Base-by-base conservation (phyloP, 2,113 vertebrate species). In the Notothenia coriiceps region DNA sequence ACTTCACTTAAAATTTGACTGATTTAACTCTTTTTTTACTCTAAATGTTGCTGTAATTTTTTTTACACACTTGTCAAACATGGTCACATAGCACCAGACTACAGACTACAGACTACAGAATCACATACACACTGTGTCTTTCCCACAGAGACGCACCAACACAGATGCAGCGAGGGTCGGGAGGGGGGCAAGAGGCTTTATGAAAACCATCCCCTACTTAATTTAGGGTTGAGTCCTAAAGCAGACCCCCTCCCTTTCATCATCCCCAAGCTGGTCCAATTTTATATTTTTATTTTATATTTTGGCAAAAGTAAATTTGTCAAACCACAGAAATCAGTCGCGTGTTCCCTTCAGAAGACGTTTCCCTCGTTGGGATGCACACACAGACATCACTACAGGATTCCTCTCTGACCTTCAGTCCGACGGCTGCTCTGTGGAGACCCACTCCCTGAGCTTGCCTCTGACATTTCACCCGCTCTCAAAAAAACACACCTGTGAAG, bases 51-150 rank as follows among this genome's bases (percentile, higher is more conserved):
- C 82, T 69, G 70, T 89, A 83, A 66, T 87, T 93, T 86, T 92
- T 92, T 57, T 86, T 91, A 93, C 93, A 95, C 94, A 94, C 92
- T 95, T 94, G 90, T 95, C 94, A 94, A 92, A 95, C 94, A 95
- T 93, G 91, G 90, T 95, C 95, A 95, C 95, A 91, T 91, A 97
- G 97, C 97, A 98, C 97, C 97, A 96, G 96, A 98, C 98, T 97
- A n/a, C n/a, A n/a, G n/a, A n/a, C n/a, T n/a, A n/a, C n/a, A 95
- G 96, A 98, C 97, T 98, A 99, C 96, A 96, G 95, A 96, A 96
- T 97, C 96, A 98, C 97, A 97, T 95, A 96, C 96, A 94, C 95
- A 95, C 96, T 40, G 92, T 92, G 95, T 94, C 93, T 94, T 95
- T 94, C 96, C 90, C 96, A 96, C 94, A 96, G 94, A 95, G 94